phyloP scores from a whole-genome alignment of 2,797 vertebrate genomes.

The Varecia variegata region DNA sequence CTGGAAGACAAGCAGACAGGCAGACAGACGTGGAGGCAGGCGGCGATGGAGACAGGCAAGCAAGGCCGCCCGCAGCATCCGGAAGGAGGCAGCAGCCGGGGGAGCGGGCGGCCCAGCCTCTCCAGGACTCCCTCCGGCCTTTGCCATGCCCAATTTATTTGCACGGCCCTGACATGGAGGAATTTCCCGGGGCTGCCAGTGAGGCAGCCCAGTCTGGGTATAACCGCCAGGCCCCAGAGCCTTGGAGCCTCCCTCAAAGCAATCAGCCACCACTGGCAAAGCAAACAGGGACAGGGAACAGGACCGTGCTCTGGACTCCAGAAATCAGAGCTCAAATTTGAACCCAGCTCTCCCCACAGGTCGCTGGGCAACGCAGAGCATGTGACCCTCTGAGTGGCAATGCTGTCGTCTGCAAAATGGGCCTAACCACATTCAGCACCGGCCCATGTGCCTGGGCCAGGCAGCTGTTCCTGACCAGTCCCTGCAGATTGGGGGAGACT shows the following conservation, averaged over 20 bases:
- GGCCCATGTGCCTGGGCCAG: too few relatives aligned
- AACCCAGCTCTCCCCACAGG: not conserved
- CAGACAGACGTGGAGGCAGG: too few relatives aligned
- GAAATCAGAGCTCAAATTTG: not conserved
- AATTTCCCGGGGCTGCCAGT: slow-evolving; percentile 29
- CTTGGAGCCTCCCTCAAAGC: not conserved
- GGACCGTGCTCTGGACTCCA: not conserved
- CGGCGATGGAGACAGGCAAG: not conserved
- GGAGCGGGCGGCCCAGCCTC: not conserved
- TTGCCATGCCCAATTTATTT: not conserved
- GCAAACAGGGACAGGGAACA: not conserved
- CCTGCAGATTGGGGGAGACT: too few relatives aligned
- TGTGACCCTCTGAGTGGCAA: not conserved
- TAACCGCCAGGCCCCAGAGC: not conserved
- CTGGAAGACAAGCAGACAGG: not conserved
- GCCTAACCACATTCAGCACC: not conserved
- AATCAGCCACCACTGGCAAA: fast-evolving
- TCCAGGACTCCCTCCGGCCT: not conserved
- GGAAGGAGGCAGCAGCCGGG: not conserved
- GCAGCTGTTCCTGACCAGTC: too few relatives aligned
- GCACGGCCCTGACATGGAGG: not conserved
- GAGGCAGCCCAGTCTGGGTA: not conserved
- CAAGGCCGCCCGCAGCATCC: not conserved
- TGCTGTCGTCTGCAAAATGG: not conserved
- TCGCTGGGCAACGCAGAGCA: not conserved